These are phyloP conservation scores for Galerucella nymphaeae DNA, from an alignment of 2,888 invertebrate genomes.

Conservation along the genomic window DNA sequence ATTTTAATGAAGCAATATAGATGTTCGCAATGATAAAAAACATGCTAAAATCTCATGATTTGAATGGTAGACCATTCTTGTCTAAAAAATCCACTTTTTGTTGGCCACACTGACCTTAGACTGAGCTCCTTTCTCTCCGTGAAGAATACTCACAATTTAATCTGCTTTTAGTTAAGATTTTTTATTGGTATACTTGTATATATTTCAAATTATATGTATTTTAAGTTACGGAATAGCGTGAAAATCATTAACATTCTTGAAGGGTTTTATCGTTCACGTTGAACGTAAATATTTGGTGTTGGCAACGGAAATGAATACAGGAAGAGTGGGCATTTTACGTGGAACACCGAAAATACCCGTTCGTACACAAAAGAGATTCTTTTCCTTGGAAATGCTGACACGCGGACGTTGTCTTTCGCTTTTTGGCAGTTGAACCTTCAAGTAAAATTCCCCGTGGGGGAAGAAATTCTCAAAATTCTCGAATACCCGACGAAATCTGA, in stretches of 20 bases:
- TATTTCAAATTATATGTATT: too few species aligned
- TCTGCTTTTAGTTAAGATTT: too few species aligned
- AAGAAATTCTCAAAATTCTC: not conserved
- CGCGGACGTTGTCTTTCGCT: slow-evolving; percentile 14
- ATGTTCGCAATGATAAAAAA: too few species aligned
- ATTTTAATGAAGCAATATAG: too few species aligned
- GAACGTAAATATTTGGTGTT: slow-evolving; percentile 43
- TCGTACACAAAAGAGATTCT: slow-evolving; percentile 24
- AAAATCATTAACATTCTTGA: slow-evolving; percentile 30
- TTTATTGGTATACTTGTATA: too few species aligned
- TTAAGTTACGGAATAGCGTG: slow-evolving; percentile 7
- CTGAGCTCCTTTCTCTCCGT: too few species aligned
- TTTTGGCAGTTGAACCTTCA: slow-evolving; percentile 20
- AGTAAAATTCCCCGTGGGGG: slow-evolving; percentile 17
- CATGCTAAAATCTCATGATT: too few species aligned
- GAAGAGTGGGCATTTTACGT: slow-evolving; percentile 33
- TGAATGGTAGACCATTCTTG: too few species aligned
- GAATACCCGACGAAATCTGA: slow-evolving; percentile 5
- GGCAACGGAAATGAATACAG: slow-evolving; percentile 32
- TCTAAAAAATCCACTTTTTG: too few species aligned
- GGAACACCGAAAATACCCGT: slow-evolving; percentile 33
- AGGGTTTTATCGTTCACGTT: slow-evolving; percentile 18
- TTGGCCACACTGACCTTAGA: too few species aligned
- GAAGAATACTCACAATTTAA: too few species aligned
- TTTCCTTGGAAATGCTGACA: slow-evolving; percentile 15